Evolutionary conservation across 1,140 invertebrate genomes (phyloP).

Genomic region (Dendrolimus punctatus): DNA sequence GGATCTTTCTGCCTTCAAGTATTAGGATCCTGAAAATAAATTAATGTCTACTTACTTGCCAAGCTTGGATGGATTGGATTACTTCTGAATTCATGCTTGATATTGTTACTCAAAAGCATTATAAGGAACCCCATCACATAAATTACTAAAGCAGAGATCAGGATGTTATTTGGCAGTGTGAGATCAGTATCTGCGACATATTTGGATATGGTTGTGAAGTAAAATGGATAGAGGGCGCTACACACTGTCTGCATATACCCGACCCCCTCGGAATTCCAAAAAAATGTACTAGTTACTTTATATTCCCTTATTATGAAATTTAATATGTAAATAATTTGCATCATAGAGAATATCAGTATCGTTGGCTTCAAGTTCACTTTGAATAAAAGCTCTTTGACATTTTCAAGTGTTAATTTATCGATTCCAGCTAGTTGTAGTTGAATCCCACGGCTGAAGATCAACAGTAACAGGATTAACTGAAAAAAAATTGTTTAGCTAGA

Average conservation of each 20-base stretch:
- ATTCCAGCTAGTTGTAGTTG: slow-evolving; percentile 26
- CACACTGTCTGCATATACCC: slow-evolving; percentile 53
- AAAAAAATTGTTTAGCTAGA: slow-evolving; percentile 21
- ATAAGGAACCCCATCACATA: slow-evolving; percentile 48
- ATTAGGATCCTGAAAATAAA: background rate
- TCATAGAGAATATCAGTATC: slow-evolving; percentile 36
- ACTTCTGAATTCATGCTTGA: slow-evolving; percentile 62
- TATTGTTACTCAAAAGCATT: slow-evolving; percentile 58
- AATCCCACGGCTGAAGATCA: slow-evolving; percentile 43
- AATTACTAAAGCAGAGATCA: slow-evolving; percentile 38
- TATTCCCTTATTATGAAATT: slow-evolving; percentile 51
- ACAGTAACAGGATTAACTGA: slow-evolving; percentile 46
- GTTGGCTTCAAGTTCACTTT: slow-evolving; percentile 45
- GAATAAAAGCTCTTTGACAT: slow-evolving; percentile 26
- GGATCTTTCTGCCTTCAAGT: no score
- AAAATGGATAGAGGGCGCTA: slow-evolving; percentile 54
- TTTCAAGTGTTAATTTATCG: slow-evolving; percentile 26
- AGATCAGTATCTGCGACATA: slow-evolving; percentile 43
- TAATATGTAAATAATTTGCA: slow-evolving; percentile 52
- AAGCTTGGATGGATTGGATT: slow-evolving; percentile 49
- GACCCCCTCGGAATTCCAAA: slow-evolving; percentile 61
- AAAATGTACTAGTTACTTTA: slow-evolving; percentile 53
- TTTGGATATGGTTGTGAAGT: slow-evolving; percentile 56
- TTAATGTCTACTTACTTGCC: slow-evolving; percentile 39
- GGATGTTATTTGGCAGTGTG: slow-evolving; percentile 34